These are phyloP conservation scores for Drosophila simulans DNA, from an alignment of 1,140 invertebrate species.

Conservation along the genomic window DNA sequence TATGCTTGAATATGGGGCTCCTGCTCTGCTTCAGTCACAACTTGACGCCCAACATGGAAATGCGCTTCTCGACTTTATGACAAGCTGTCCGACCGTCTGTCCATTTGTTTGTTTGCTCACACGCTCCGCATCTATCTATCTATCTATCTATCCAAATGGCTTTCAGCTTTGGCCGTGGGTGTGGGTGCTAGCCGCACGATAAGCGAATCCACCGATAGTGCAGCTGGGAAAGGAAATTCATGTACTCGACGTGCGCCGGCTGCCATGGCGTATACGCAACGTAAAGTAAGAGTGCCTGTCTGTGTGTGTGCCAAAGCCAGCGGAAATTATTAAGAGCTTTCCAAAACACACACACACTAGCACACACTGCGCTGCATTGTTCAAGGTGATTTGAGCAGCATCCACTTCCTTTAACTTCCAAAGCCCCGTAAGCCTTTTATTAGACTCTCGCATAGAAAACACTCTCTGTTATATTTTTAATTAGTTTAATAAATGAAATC, in stretches of 20 bases:
- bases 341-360: constrained; percentile 1
- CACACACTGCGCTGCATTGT: constrained; percentile 6
- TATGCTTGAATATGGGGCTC: constrained; percentile 31
- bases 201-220: constrained; percentile 26
- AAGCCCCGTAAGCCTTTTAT: constrained; percentile 29
- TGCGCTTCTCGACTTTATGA: constrained; percentile 64
- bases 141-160: constrained; percentile 2
- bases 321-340: constrained; percentile 37
- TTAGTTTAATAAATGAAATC: not conserved
- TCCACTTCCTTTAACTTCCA: constrained; percentile 16
- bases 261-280: constrained; percentile 30
- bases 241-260: constrained; percentile 17
- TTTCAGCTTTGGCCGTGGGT: not conserved
- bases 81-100: constrained; percentile 45
- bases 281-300: not conserved
- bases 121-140: constrained; percentile 16
- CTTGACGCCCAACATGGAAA: constrained; percentile 65
- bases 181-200: constrained; percentile 10
- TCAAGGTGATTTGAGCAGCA: constrained; percentile 41
- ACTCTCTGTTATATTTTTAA: not conserved
- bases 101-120: constrained; percentile 29
- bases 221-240: constrained; percentile 31
- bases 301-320: constrained; percentile 16
- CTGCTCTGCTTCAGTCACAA: constrained; percentile 20
- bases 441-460: constrained; percentile 4